Evolutionary conservation across 2,113 vertebrate genomes (phyloP).

Genomic region (Arothron firmamentum): DNA sequence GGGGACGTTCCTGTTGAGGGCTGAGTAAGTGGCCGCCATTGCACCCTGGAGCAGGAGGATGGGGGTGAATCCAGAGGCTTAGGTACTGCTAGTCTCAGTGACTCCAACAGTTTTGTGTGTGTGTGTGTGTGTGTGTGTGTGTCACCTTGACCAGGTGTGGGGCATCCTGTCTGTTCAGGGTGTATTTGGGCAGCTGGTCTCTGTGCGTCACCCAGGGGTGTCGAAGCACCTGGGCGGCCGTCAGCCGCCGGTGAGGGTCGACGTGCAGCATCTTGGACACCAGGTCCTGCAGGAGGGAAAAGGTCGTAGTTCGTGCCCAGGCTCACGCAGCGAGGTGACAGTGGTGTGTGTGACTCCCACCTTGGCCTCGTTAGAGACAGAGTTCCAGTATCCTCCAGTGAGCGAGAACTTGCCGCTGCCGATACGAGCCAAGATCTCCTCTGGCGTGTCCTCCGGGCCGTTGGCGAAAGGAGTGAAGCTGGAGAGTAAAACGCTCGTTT

Average conservation of each 20-base stretch:
- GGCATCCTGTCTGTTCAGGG: constrained; percentile 86
- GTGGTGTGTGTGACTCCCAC: constrained; percentile 47
- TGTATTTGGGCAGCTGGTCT: constrained; percentile 87
- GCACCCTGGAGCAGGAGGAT: constrained; percentile 77
- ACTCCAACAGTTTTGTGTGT: background rate
- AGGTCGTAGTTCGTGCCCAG: constrained; percentile 5
- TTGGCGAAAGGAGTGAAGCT: constrained; percentile 95
- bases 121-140: background rate
- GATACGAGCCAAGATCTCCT: constrained; percentile 90
- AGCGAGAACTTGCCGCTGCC: constrained; percentile 94
- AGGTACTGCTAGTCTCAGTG: background rate
- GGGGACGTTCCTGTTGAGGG: constrained; percentile 80
- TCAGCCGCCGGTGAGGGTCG: constrained; percentile 91
- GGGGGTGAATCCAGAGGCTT: background rate
- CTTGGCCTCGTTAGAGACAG: constrained; percentile 91
- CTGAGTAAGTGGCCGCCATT: constrained; percentile 94
- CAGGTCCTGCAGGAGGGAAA: constrained; percentile 78
- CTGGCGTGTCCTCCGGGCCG: constrained; percentile 92
- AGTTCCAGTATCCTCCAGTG: constrained; percentile 93
- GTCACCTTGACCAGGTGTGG: constrained; percentile 88
- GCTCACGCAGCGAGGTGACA: background rate
- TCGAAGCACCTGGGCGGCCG: constrained; percentile 90
- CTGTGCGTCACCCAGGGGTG: constrained; percentile 92
- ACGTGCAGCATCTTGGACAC: constrained; percentile 96
- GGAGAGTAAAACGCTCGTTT: background rate